Evolutionary conservation across 2,113 vertebrate genomes (phyloP).

Genomic region (Eleginops maclovinus): DNA sequence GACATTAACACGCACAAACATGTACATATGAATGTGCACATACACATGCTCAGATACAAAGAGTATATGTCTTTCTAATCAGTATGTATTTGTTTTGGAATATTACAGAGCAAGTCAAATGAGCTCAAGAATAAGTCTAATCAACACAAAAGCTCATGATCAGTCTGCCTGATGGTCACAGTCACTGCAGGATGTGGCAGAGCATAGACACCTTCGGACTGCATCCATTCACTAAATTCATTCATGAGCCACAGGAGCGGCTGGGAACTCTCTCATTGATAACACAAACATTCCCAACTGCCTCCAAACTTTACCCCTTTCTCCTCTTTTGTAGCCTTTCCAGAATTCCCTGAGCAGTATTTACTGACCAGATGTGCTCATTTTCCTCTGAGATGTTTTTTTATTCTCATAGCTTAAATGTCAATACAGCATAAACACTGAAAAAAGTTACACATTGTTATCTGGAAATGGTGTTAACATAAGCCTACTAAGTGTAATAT

Average conservation of each 20-base stretch:
- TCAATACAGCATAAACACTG: constrained; percentile 91
- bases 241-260: constrained; percentile 81
- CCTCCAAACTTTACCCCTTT: constrained; percentile 87
- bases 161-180: constrained; percentile 19
- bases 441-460: constrained; percentile 86
- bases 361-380: constrained; percentile 91
- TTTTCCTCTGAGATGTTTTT: constrained; percentile 87
- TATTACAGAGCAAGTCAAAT: neutral
- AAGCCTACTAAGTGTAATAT: constrained; percentile 77
- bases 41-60: neutral
- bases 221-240: constrained; percentile 70
- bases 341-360: constrained; percentile 91
- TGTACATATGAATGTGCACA: constrained; percentile 1
- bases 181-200: constrained; percentile 4
- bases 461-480: constrained; percentile 84
- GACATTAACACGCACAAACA: constrained; percentile 36
- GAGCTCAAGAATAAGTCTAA: neutral
- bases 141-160: neutral
- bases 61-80: constrained; percentile 37
- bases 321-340: constrained; percentile 90
- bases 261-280: constrained; percentile 89
- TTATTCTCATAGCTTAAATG: constrained; percentile 89
- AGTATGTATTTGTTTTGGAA: constrained; percentile 27
- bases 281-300: constrained; percentile 76
- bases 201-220: constrained; percentile 14